Evolutionary conservation across 2,797 vertebrate species (phyloP), one percentile per base, ranked within the genome.

Genomic region (Artibeus jamaicensis): DNA sequence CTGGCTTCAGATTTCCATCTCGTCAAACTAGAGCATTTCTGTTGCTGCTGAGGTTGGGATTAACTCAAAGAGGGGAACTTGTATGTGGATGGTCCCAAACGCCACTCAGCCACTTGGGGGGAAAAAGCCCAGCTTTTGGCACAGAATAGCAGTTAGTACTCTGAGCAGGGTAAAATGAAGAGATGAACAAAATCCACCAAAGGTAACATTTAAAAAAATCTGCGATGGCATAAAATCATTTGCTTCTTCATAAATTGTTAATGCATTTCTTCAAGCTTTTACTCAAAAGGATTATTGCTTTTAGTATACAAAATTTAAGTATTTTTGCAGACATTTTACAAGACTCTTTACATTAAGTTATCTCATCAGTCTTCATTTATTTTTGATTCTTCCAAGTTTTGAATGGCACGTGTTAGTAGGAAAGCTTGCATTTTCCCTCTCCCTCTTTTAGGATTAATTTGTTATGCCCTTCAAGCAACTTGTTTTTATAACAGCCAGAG

Each of bases 381-480:
- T 32, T 70, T 57, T 34, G 12, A 26, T 16, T 74, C 32, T 57
- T 55, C 32, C 32, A 10, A 3, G 48, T 65, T 44, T 50, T 34
- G 65, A 83, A 14, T 9, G 9, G n/a, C n/a, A 24, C 24, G 39
- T 24, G 46, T 55, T 10, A 53, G 65, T 42, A 46, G 26, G 11
- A 34, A 65, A 22, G 26, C 5, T 24, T 3, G 0, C 4, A 4
- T 10, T 11, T 29, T 14, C 7, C 22, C 15, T 29, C 15, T n/a
- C 18, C 18, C 1, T 3, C 1, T 59, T 48, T 55, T 29, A 26
- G 19, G 34, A 21, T 77, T 48, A 34, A 65, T 94, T 70, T 9
- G 22, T 24, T 46, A 26, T 76, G 3, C 16, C 57, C 34, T 46
- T 8, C 18, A 65, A 26, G 16, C 7, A 16, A 37, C 7, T 16